phyloP scores from a whole-genome alignment of 2,888 invertebrate species.

The Pyrochroa serraticornis region DNA sequence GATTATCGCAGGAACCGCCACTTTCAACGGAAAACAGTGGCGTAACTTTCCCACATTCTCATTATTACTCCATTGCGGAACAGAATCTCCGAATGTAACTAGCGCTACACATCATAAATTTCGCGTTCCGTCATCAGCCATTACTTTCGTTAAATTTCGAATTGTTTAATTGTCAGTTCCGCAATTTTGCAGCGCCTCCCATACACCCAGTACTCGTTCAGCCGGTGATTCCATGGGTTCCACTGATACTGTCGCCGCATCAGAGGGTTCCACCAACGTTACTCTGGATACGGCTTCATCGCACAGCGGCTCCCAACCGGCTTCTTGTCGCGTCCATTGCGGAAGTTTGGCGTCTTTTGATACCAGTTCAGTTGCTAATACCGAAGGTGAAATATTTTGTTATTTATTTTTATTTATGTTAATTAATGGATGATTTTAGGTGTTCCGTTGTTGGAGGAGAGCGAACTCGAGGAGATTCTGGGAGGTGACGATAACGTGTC shows the following conservation, averaged over 20 bases:
- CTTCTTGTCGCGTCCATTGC: slow-evolving; percentile 62
- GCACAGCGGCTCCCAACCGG: slow-evolving; percentile 57
- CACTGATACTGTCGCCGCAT: slow-evolving; percentile 63
- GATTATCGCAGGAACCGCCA: too few relatives aligned
- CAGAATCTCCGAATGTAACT: too few relatives aligned
- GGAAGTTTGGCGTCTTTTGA: slow-evolving; percentile 64
- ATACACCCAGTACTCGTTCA: slow-evolving; percentile 54
- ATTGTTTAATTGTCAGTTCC: too few relatives aligned
- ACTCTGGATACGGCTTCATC: slow-evolving; percentile 63
- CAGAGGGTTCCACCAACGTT: slow-evolving; percentile 62
- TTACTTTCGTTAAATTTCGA: too few relatives aligned
- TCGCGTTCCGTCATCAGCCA: too few relatives aligned
- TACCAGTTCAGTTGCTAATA: slow-evolving; percentile 57
- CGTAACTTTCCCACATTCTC: too few relatives aligned
- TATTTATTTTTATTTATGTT: slow-evolving; percentile 2
- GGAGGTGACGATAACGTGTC: slow-evolving; percentile 46
- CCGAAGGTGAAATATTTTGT: slow-evolving; percentile 61
- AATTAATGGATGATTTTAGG: slow-evolving; percentile 40
- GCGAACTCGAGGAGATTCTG: slow-evolving; percentile 55
- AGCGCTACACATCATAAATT: too few relatives aligned
- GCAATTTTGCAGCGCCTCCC: slow-evolving; percentile 51
- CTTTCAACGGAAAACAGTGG: too few relatives aligned
- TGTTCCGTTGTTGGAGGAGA: slow-evolving; percentile 57
- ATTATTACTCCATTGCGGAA: too few relatives aligned
- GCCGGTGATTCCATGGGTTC: slow-evolving; percentile 60